These are phyloP conservation scores for Nomada goodeniana DNA, from an alignment of 2,888 invertebrate genomes.

Conservation along the genomic window DNA sequence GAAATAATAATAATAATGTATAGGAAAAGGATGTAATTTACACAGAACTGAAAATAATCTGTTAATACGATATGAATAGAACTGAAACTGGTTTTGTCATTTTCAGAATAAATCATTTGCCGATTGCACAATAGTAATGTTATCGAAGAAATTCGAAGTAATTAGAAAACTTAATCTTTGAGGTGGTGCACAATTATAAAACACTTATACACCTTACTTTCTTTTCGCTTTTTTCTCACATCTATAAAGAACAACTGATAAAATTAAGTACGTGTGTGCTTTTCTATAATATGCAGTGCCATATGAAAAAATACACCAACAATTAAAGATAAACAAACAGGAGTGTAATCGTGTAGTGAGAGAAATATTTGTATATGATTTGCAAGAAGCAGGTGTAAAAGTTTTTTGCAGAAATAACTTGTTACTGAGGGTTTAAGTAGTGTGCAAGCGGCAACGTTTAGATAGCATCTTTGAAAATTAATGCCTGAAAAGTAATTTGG, in stretches of 20 bases:
- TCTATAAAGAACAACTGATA: background rate
- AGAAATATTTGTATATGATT: conserved; percentile 20
- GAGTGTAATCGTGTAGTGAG: background rate
- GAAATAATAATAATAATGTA: conserved; percentile 22
- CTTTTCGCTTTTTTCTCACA: background rate
- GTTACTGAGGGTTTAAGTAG: conserved; percentile 43
- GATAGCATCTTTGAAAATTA: conserved; percentile 41
- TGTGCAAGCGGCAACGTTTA: conserved; percentile 56
- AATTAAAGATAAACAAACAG: conserved; percentile 10
- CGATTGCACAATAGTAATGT: conserved; percentile 41
- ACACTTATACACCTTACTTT: conserved; percentile 15
- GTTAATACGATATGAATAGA: conserved; percentile 16
- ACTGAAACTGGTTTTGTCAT: conserved; percentile 12
- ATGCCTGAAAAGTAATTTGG: conserved; percentile 43
- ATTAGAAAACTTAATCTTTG: conserved; percentile 2
- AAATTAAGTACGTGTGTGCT: conserved; percentile 27
- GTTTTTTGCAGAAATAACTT: conserved; percentile 21
- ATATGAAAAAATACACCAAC: background rate
- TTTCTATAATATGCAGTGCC: conserved; percentile 23
- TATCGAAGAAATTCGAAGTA: background rate
- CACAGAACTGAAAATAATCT: conserved; percentile 11
- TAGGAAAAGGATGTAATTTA: conserved; percentile 18
- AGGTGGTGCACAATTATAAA: conserved; percentile 3
- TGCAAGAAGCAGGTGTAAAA: conserved; percentile 24
- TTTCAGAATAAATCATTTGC: conserved; percentile 37